These are phyloP conservation scores for Cheiracanthium punctorium DNA, from an alignment of 2,888 invertebrate species.

Conservation along the genomic window DNA sequence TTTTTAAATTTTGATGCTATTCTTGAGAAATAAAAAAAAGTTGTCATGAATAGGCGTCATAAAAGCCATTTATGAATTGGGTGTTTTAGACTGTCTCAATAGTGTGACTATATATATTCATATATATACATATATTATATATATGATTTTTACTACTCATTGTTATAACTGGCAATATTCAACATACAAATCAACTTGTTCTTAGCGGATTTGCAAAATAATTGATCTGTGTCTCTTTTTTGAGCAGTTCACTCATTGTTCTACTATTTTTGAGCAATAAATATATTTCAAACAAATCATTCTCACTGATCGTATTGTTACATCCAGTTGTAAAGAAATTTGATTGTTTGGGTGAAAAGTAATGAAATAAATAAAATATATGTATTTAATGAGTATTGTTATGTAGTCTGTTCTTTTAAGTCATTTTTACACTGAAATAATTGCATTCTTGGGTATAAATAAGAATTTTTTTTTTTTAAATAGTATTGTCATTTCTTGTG, in stretches of 20 bases:
- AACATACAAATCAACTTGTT: constrained; percentile 14
- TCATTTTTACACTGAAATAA: too few relatives aligned
- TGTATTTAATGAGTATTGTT: constrained; percentile 53
- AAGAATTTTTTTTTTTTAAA: too few relatives aligned
- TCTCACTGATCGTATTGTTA: constrained; percentile 63
- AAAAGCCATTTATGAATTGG: constrained; percentile 56
- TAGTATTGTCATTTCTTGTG: too few relatives aligned
- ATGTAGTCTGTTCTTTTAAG: neutral
- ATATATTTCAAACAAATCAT: constrained; percentile 51
- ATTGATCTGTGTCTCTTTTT: constrained; percentile 58
- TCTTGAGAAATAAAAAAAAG: constrained; percentile 21
- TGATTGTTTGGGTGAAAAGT: constrained; percentile 65
- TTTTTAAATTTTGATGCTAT: constrained; percentile 37
- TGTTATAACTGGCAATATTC: constrained; percentile 21
- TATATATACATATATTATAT: too few relatives aligned
- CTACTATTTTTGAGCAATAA: constrained; percentile 69
- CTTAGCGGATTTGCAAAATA: constrained; percentile 45
- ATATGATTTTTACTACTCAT: constrained; percentile 47
- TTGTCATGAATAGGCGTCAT: neutral
- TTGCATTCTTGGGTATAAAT: too few relatives aligned
- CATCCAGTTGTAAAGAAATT: constrained; percentile 54
- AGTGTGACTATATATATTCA: neutral
- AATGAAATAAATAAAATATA: constrained; percentile 66
- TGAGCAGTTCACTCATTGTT: constrained; percentile 49
- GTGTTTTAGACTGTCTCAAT: constrained; percentile 47